phyloP scores from a whole-genome alignment of 2,113 vertebrate genomes.

The Murina feae region DNA sequence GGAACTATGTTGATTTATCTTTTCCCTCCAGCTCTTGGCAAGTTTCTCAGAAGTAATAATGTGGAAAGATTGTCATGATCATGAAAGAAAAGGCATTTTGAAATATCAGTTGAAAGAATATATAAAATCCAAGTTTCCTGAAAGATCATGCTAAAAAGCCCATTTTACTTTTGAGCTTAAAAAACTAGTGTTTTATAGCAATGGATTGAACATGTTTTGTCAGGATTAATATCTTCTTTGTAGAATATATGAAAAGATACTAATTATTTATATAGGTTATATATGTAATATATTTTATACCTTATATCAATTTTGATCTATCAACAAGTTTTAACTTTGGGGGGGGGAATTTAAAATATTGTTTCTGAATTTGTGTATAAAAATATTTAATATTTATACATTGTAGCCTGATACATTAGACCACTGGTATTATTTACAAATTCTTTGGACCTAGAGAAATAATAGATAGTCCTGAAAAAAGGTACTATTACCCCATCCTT shows the following conservation, averaged over 20 bases:
- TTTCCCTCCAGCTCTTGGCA: neutral
- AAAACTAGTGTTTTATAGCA: neutral
- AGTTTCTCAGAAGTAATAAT: neutral
- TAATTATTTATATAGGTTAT: neutral
- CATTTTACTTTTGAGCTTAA: neutral
- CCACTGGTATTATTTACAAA: neutral
- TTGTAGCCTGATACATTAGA: neutral
- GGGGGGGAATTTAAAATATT: neutral
- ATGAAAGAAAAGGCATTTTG: neutral
- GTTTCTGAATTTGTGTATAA: neutral
- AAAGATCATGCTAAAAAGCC: neutral
- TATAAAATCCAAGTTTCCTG: neutral
- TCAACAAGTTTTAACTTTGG: neutral
- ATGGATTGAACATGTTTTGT: neutral
- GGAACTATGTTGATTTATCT: neutral
- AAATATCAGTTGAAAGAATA: neutral
- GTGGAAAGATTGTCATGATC: neutral
- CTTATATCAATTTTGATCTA: neutral
- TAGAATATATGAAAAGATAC: neutral
- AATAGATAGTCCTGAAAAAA: neutral
- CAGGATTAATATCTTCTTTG: neutral
- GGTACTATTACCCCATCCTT: neutral
- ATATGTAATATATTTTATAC: neutral
- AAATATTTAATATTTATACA: neutral
- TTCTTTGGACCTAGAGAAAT: neutral